A percentile compares a stretch with the other conserved stretches of the same genome.
Evolutionary conservation across 2,888 invertebrate species (phyloP).

Genomic region (Eulithis prunata): DNA sequence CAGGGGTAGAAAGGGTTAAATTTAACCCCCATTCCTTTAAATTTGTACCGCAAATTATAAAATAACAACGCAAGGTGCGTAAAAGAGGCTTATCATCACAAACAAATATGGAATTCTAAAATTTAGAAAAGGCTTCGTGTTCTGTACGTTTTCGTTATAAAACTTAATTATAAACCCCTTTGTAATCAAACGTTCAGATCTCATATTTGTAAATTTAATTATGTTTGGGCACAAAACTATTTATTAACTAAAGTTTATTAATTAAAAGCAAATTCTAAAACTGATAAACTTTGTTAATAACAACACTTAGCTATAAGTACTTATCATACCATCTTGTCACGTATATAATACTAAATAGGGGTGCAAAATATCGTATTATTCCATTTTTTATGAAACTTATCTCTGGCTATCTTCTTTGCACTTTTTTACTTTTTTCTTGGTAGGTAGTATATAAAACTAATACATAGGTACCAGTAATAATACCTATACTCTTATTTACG

Average conservation of each 20-base stretch:
- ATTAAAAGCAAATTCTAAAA: no score
- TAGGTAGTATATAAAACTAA: no score
- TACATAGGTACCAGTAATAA: no score
- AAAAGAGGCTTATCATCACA: slow-evolving; percentile 7
- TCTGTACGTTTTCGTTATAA: slow-evolving; percentile 15
- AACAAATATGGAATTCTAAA: slow-evolving; percentile 6
- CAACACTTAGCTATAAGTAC: no score
- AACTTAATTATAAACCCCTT: slow-evolving; percentile 14
- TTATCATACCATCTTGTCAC: no score
- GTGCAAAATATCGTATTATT: no score
- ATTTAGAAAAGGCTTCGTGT: slow-evolving; percentile 6
- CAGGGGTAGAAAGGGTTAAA: neutral
- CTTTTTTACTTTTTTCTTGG: no score
- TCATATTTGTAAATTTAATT: slow-evolving; percentile 6
- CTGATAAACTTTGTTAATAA: no score
- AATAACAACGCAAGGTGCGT: neutral
- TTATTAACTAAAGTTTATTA: neutral
- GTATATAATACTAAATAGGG: no score
- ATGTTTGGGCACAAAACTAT: slow-evolving; percentile 4
- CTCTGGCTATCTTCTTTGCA: no score
- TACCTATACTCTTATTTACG: no score
- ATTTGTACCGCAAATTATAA: neutral
- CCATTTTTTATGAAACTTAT: no score
- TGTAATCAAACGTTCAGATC: slow-evolving; percentile 7
- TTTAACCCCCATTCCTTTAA: neutral